These are phyloP conservation scores for Eledona agricola DNA, from an alignment of 2,888 invertebrate species.

Conservation along the genomic window DNA sequence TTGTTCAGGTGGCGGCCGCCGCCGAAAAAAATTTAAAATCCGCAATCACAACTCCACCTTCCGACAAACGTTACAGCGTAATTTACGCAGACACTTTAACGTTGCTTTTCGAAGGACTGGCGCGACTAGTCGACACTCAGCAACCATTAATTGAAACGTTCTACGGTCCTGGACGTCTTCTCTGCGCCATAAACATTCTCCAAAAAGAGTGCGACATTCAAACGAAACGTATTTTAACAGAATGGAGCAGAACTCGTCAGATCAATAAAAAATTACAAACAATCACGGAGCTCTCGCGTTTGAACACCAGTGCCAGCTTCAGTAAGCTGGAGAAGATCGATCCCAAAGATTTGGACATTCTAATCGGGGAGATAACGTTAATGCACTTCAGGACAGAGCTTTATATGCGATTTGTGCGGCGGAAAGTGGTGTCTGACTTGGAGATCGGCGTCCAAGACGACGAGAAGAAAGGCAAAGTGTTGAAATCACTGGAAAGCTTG, in stretches of 20 bases:
- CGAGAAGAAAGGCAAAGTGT: constrained; percentile 62
- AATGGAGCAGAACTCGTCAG: constrained; percentile 77
- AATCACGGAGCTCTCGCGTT: constrained; percentile 69
- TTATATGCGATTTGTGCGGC: constrained; percentile 86
- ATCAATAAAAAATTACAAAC: constrained; percentile 70
- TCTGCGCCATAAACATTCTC: constrained; percentile 75
- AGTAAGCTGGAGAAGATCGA: constrained; percentile 70
- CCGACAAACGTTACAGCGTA: constrained; percentile 77
- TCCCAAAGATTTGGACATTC: constrained; percentile 85
- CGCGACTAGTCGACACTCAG: constrained; percentile 84
- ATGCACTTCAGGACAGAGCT: constrained; percentile 91
- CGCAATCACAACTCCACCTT: constrained; percentile 71
- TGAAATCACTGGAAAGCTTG: constrained; percentile 69
- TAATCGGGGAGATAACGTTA: constrained; percentile 89
- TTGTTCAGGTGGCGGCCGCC: constrained; percentile 70
- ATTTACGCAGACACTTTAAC: constrained; percentile 88
- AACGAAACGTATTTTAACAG: constrained; percentile 70
- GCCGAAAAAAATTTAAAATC: constrained; percentile 77
- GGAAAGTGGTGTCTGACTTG: constrained; percentile 74
- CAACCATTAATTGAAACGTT: constrained; percentile 90
- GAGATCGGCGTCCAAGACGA: constrained; percentile 68
- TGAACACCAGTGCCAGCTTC: constrained; percentile 57
- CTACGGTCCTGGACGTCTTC: constrained; percentile 82
- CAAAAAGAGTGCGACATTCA: constrained; percentile 82
- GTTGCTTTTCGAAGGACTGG: constrained; percentile 84